Evolutionary conservation across 1,140 invertebrate species (phyloP), one percentile per base, ranked within the genome.

Genomic region (Cryptotermes secundus): DNA sequence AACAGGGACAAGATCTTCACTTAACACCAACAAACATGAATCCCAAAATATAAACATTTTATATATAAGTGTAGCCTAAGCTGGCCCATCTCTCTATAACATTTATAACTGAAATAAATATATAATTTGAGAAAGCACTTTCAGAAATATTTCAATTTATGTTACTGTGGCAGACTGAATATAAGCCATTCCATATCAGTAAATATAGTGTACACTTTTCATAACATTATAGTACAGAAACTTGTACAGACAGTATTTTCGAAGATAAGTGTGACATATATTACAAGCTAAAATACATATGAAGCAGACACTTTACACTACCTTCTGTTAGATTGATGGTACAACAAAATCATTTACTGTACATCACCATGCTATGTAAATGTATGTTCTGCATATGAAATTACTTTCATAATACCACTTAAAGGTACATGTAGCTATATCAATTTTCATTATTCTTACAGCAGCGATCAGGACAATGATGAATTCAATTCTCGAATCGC

Each of bases 391-490:
- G 38, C 38, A 59, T 72, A 72, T 31, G 59, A 72, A 31, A 72
- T 72, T 7, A n/a, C n/a, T 72, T 72, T 72, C n/a, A 14, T 72
- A n/a, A 72, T 72, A 72, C 14, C 59, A 31, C 59, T 72, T 72
- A n/a, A 72, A 72, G 59, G 59, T 72, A 72, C 59, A 72, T 72
- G 59, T 72, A 72, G 59, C 59, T 72, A n/a, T 4, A 72, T 16
- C n/a, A 72, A 72, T 72, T 26, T 31, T n/a, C 9, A 72, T 72
- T 31, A 72, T 72, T 31, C 59, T 72, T 31, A n/a, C 26, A 72
- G 31, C n/a, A 16, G 4, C 7, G 26, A 72, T 26, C n/a, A n/a
- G n/a, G 59, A 31, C 14, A 72, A 72, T 31, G 3, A 31, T 72
- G 4, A 72, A 72, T 72, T 31, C 59, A 72, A 19, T 42, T 42